Evolutionary conservation across 2,888 invertebrate genomes (phyloP).

Genomic region (Ichneumon xanthorius): DNA sequence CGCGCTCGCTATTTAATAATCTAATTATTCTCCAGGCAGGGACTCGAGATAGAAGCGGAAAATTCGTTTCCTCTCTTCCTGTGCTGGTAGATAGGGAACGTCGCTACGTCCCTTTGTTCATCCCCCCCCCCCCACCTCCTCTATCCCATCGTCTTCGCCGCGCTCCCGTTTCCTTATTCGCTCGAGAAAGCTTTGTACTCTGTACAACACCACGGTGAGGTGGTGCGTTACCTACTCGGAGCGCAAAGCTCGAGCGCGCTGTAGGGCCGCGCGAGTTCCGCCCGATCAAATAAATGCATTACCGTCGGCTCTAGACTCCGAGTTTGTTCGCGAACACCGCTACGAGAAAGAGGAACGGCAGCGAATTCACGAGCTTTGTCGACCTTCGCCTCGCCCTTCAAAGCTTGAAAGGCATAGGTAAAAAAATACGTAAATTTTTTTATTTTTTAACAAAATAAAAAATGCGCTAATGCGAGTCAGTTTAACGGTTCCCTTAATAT

Average conservation of each 20-base stretch:
- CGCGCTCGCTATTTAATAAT: conserved; percentile 37
- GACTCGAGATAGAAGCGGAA: conserved; percentile 20
- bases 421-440: too few relatives aligned
- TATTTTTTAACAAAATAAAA: too few relatives aligned
- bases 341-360: neutral
- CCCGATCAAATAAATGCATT: conserved; percentile 61
- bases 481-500: too few relatives aligned
- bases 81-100: neutral
- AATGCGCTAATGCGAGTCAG: too few relatives aligned
- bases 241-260: conserved; percentile 27
- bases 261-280: conserved; percentile 22
- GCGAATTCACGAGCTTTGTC: conserved; percentile 15
- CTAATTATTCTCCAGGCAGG: conserved; percentile 43
- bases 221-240: conserved; percentile 26
- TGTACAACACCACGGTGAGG: conserved; percentile 5
- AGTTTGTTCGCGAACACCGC: conserved; percentile 32
- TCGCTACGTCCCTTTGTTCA: conserved; percentile 30
- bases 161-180: conserved; percentile 45
- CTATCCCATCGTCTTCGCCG: conserved; percentile 11
- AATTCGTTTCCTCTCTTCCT: conserved; percentile 21
- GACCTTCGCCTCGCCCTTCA: neutral
- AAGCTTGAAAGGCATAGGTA: neutral
- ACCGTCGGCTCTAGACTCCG: conserved; percentile 34
- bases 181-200: conserved; percentile 35
- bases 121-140: neutral